Evolutionary conservation across 1,140 invertebrate species (phyloP).

Genomic region (Drosophila malerkotliana): DNA sequence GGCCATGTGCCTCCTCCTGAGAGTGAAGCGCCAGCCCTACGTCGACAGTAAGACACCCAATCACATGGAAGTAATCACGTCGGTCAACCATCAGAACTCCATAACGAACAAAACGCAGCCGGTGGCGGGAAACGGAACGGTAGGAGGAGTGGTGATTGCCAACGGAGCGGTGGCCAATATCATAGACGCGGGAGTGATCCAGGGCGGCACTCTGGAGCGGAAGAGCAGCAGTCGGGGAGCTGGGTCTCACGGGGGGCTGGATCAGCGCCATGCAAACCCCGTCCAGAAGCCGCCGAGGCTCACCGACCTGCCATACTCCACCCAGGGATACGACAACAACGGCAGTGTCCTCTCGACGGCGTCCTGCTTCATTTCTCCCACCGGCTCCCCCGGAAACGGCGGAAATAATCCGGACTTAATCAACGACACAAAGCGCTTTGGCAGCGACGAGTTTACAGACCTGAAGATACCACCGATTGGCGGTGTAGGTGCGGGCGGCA

Average conservation of each 20-base stretch:
- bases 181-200: constrained; percentile 45
- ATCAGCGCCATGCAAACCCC: constrained; percentile 87
- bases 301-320: constrained; percentile 87
- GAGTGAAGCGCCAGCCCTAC: constrained; percentile 88
- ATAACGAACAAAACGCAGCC: constrained; percentile 84
- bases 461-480: constrained; percentile 57
- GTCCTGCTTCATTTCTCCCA: constrained; percentile 88
- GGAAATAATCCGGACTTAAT: constrained; percentile 93
- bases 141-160: constrained; percentile 83
- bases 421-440: constrained; percentile 88
- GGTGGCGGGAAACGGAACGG: constrained; percentile 84
- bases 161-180: constrained; percentile 75
- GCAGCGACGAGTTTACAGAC: constrained; percentile 84
- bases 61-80: constrained; percentile 88
- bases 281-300: constrained; percentile 88
- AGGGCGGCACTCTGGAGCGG: constrained; percentile 60
- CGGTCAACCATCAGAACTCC: constrained; percentile 85
- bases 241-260: constrained; percentile 45
- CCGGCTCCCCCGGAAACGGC: constrained; percentile 86
- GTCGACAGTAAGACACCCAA: constrained; percentile 91
- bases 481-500: constrained; percentile 65
- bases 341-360: constrained; percentile 86
- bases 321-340: constrained; percentile 86
- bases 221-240: constrained; percentile 51
- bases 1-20: constrained; percentile 89